Percentiles rank a stretch among this genome's conserved stretches.
phyloP scores from a whole-genome alignment of 2,888 invertebrate genomes.

The Drosophila emarginata region DNA sequence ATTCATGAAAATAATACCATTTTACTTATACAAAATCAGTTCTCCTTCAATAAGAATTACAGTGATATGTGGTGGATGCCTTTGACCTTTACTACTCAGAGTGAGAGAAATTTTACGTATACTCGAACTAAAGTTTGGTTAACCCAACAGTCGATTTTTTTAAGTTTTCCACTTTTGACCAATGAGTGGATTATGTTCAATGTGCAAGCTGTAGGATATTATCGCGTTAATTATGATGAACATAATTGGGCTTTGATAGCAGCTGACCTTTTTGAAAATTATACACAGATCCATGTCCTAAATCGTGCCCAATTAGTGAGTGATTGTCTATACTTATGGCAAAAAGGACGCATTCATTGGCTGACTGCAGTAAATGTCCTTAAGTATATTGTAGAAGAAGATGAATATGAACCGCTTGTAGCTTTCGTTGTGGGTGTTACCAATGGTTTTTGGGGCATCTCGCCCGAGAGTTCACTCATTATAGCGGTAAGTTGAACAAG shows the following conservation, averaged over 20 bases:
- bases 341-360: constrained; percentile 4
- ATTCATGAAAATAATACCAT: background rate
- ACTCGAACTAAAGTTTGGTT: constrained; percentile 20
- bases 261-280: constrained; percentile 1
- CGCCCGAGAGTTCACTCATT: constrained; percentile 22
- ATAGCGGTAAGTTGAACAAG: constrained; percentile 26
- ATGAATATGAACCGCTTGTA: constrained; percentile 35
- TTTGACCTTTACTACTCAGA: constrained; percentile 17
- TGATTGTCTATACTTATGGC: constrained; percentile 26
- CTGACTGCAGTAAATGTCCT: constrained; percentile 26
- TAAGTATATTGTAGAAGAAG: constrained; percentile 35
- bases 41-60: constrained; percentile 6
- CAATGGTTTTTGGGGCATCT: constrained; percentile 31
- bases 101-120: background rate
- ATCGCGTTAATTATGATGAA: constrained; percentile 36
- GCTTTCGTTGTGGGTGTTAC: constrained; percentile 36
- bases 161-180: background rate
- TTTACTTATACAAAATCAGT: background rate
- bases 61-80: constrained; percentile 35
- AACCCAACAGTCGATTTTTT: background rate
- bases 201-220: constrained; percentile 26
- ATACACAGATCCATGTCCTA: constrained; percentile 28
- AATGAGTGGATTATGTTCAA: constrained; percentile 36
- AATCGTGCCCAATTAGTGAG: constrained; percentile 38
- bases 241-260: constrained; percentile 24